Evolutionary conservation across 2,113 vertebrate species (phyloP), one percentile per base, ranked within the genome.

Genomic region (Glareola pratincola): DNA sequence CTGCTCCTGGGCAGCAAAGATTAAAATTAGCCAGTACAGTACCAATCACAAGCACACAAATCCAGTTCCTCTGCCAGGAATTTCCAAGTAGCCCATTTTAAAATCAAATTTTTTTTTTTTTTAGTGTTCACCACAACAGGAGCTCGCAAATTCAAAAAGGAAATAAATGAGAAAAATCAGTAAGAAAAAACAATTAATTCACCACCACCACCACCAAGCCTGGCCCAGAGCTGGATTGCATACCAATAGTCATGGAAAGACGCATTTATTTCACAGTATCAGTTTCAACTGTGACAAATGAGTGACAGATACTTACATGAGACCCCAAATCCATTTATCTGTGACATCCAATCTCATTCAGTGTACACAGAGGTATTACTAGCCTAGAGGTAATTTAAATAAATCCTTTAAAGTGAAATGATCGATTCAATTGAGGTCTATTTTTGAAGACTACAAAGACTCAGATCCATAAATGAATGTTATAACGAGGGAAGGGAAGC

Each of bases 271-370:
- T 88, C 53, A 37, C 7, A 4, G 29, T 39, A 64, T 60, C 24
- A 37, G 32, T 88, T 90, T 93, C 62, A 73, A 7, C 48, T 14
- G 9, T 68, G 53, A 90, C 34, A 68, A 59, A 64, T 30, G 60
- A 93, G 18, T 1, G 1, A 48, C 66, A 73, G 32, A 56, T 34
- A 85, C 14, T 63, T 67, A 62, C 1, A 0, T 19, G 22, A 0
- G 0, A 21, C 22, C 47, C 17, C 57, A 68, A 64, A 75, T 29
- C 24, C 34, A 66, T 85, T 83, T 76, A 32, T 60, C 80, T 68
- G 23, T 16, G 12, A 16, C 54, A 66, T 34, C 50, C 80, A 80
- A 51, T 62, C 39, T 56, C 39, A 41, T 64, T 30, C 59, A 47
- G 18, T 39, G 21, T 32, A 64, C 26, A 27, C 81, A 77, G 73